Evolutionary conservation across 92 coral and sea anemone genomes (phyloP), one percentile per base, ranked within the genome.

Genomic region (Epizoanthus stellaris): DNA sequence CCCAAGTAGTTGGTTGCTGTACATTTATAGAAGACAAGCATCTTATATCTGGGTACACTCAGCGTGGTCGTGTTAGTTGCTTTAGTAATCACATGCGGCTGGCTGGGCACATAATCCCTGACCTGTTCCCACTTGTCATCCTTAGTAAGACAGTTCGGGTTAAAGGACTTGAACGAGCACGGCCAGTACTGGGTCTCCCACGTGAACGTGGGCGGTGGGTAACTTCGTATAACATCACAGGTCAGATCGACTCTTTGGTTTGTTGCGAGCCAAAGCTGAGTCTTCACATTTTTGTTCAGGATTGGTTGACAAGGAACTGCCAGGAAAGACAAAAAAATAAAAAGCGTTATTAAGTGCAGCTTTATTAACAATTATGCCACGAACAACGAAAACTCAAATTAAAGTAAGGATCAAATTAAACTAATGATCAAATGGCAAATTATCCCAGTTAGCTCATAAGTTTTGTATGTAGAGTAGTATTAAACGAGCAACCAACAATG

Each of bases 111-210:
- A 6, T 8, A 15, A 21, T 42, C 14, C 36, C 36, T 30, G 36
- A 30, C 2, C 36, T 30, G 36, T 6, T 30, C 36, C 82, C 82
- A 77, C 49, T 8, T 2, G 4, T 17, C 36, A 13, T 2, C 1
- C 6, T 21, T 38, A 30, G 56, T 57, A 20, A 12, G 12, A 63
- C 69, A 76, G 45, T 76, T 67, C n/a, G 67, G 68, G 14, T 61
- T 63, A 19, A 54, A n/a, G 25, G 3, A 16, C 8, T 34, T 2
- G 14, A 42, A 0, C 3, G 6, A 0, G 19, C 82, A 77, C 49
- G 70, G 82, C 70, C 82, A 77, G 58, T 70, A 77, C 1, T 77
- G 82, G 69, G 62, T 77, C 58, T 61, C 57, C 82, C 82, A 77
- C 23, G 42, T 47, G 54, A 77, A 60, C 4, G 36, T 62, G 12